Conservation (phyloP, 2,113 vertebrate genomes). For the Spermophilus dauricus region DNA sequence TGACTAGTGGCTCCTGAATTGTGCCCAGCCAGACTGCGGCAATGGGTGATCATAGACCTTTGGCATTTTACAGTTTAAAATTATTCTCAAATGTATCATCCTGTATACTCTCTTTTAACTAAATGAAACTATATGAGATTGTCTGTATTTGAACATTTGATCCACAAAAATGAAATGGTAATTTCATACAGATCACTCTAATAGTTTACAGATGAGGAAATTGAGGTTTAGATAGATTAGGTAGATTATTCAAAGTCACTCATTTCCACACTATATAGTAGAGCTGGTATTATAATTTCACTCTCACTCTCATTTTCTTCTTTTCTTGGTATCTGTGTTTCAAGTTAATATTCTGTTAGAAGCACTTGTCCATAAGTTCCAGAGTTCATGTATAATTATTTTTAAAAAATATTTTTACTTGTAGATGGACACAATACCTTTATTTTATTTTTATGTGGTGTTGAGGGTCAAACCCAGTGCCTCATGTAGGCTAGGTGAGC, state of each 20-base stretch:
- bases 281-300: slow-evolving; percentile 46
- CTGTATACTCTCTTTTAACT: slow-evolving; percentile 54
- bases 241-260: slow-evolving; percentile 22
- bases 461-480: no score
- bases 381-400: slow-evolving; percentile 23
- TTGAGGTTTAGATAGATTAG: slow-evolving; percentile 37
- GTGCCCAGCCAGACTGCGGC: no score
- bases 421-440: no score
- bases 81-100: slow-evolving; percentile 55
- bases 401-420: neutral
- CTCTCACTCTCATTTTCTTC: slow-evolving; percentile 5
- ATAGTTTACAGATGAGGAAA: slow-evolving; percentile 60
- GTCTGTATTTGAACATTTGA: slow-evolving; percentile 19
- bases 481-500: no score
- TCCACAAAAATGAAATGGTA: slow-evolving; percentile 33
- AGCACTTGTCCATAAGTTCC: neutral
- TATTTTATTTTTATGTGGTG: no score
- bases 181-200: neutral
- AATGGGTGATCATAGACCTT: slow-evolving; percentile 49
- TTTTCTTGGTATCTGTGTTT: slow-evolving; percentile 17
- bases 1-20: no score
- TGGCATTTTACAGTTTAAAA: slow-evolving; percentile 64
- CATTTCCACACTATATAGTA: neutral
- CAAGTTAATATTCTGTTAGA: slow-evolving; percentile 52
- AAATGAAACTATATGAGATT: slow-evolving; percentile 19